Conservation (phyloP, 2,888 invertebrate genomes). For the Bellardia pandia region DNA sequence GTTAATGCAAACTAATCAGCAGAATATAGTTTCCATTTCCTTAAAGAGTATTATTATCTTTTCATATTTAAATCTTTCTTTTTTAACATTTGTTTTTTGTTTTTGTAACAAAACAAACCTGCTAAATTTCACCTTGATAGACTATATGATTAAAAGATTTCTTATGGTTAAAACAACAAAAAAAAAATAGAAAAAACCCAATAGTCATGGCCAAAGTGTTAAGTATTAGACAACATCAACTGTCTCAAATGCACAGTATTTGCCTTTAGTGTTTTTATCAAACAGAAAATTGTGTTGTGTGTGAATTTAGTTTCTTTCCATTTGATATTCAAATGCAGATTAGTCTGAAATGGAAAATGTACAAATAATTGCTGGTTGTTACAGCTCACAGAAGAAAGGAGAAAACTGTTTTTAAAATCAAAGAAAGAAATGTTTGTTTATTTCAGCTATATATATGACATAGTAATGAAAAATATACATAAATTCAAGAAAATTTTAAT, state of each 20-base stretch:
- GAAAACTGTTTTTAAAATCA: not conserved
- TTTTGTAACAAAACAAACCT: not conserved
- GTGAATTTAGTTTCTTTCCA: slow-evolving; percentile 35
- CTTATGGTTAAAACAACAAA: not conserved
- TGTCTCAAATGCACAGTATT: not conserved
- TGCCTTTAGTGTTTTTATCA: slow-evolving; percentile 39
- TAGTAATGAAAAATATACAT: not conserved
- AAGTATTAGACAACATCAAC: slow-evolving; percentile 33
- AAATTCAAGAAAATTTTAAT: slow-evolving; percentile 30
- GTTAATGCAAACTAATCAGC: slow-evolving; percentile 20
- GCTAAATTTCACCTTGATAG: slow-evolving; percentile 53
- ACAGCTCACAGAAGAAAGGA: not conserved
- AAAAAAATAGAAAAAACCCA: not conserved
- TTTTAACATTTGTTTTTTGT: not conserved
- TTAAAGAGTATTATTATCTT: slow-evolving; percentile 6
- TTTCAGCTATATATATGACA: not conserved
- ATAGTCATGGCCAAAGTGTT: slow-evolving; percentile 30
- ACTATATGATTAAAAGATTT: slow-evolving; percentile 43
- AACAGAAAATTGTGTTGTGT: slow-evolving; percentile 20
- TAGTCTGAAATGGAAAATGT: slow-evolving; percentile 32
- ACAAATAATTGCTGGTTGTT: slow-evolving; percentile 51
- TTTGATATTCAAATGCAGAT: slow-evolving; percentile 42
- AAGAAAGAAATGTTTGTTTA: slow-evolving; percentile 20
- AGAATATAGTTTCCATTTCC: slow-evolving; percentile 51
- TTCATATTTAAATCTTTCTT: not conserved